Evolutionary conservation across 2,797 vertebrate genomes (phyloP).

Genomic region (Rhinoraja longicauda): DNA sequence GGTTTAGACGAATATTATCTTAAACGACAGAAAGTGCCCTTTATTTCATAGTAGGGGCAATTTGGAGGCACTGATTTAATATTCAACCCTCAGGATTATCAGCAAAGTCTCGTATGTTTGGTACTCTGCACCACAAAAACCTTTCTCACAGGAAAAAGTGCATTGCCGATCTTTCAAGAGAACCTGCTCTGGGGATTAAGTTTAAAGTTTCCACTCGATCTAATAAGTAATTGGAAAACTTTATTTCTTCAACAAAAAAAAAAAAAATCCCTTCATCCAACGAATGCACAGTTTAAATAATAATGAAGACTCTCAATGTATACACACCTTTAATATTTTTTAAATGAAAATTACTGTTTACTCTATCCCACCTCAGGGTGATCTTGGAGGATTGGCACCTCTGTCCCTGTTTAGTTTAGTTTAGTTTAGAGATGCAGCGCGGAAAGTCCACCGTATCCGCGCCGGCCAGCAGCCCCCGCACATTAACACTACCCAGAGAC

Average conservation of each 20-base stretch:
- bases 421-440: too few species aligned
- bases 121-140: background rate
- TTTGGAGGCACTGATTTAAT: slow-evolving; percentile 27
- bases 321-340: background rate
- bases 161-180: background rate
- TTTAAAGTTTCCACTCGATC: background rate
- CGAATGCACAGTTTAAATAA: background rate
- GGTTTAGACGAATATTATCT: slow-evolving; percentile 36
- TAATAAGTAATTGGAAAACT: background rate
- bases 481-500: too few species aligned
- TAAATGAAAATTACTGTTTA: background rate
- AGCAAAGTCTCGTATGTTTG: background rate
- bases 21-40: slow-evolving; percentile 16
- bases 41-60: slow-evolving; percentile 16
- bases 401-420: too few species aligned
- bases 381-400: too few species aligned
- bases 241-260: too few species aligned
- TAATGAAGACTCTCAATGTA: background rate
- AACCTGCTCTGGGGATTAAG: background rate
- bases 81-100: slow-evolving; percentile 4
- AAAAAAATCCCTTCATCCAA: background rate
- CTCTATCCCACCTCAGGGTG: background rate
- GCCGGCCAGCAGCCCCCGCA: too few species aligned
- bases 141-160: background rate
- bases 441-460: too few species aligned